These are phyloP conservation scores for Enteromius thamalakanensis DNA, from an alignment of 2,797 vertebrate species.

Conservation along the genomic window DNA sequence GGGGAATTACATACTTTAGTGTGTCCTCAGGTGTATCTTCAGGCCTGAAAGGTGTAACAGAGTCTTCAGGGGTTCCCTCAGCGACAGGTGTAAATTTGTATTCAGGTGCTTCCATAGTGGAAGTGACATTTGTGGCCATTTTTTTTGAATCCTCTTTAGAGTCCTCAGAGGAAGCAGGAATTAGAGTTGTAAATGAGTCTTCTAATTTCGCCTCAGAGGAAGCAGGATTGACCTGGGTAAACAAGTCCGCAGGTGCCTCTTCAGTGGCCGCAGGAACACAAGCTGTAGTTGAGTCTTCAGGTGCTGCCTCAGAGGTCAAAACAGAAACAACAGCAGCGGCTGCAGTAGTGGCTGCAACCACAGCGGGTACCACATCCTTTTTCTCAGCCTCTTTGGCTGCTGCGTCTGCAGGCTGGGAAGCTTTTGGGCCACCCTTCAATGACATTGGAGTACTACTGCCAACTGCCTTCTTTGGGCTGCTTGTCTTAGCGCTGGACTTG, in stretches of 20 bases:
- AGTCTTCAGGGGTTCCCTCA: conserved; percentile 3
- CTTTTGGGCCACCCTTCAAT: conserved; percentile 77
- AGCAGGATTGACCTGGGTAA: conserved; percentile 18
- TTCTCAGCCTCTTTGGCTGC: conserved; percentile 52
- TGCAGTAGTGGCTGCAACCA: conserved; percentile 48
- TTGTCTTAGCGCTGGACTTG: conserved; percentile 69
- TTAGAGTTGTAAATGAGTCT: conserved; percentile 39
- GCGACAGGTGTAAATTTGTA: not conserved
- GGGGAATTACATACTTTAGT: not conserved
- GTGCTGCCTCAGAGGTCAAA: not conserved
- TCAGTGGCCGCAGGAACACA: not conserved
- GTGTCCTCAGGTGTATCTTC: conserved; percentile 53
- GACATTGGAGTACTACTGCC: conserved; percentile 80
- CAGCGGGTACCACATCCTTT: conserved; percentile 55
- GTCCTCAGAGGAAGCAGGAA: conserved; percentile 28
- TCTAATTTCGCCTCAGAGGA: conserved; percentile 49
- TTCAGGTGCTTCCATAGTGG: conserved; percentile 41
- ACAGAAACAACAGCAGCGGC: conserved; percentile 9
- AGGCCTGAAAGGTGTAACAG: conserved; percentile 12
- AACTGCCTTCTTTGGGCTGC: conserved; percentile 77
- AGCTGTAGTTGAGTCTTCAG: conserved; percentile 9
- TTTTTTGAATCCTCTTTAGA: conserved; percentile 55
- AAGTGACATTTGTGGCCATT: not conserved
- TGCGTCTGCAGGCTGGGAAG: conserved; percentile 51
- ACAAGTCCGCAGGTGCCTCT: conserved; percentile 39